Percentiles rank a stretch among this genome's conserved stretches.
Evolutionary conservation across 2,888 invertebrate species (phyloP).

Genomic region (Yponomeuta plumbellus): DNA sequence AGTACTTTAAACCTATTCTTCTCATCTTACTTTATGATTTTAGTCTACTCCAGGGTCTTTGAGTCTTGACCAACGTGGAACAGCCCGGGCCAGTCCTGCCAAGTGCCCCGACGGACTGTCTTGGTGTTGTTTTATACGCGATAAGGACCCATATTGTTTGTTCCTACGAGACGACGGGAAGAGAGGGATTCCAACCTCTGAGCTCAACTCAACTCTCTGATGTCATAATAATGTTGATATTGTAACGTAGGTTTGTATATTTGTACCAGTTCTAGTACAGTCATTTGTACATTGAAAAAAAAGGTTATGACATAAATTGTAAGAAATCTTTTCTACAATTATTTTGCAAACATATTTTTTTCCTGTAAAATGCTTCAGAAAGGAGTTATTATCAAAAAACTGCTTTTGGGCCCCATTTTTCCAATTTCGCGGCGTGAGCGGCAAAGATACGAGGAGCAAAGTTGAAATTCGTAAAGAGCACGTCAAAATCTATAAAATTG

Average conservation of each 20-base stretch:
- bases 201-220: neutral
- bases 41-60: neutral
- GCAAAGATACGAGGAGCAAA: too few species aligned
- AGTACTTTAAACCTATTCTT: neutral
- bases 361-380: too few species aligned
- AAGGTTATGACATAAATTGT: too few species aligned
- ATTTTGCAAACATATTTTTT: too few species aligned
- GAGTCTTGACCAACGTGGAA: neutral
- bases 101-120: slow-evolving; percentile 20
- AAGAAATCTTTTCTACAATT: too few species aligned
- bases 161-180: slow-evolving; percentile 41
- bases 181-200: slow-evolving; percentile 16
- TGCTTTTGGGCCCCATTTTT: too few species aligned
- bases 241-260: neutral
- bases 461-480: too few species aligned
- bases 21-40: neutral
- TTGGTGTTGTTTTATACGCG: slow-evolving; percentile 51
- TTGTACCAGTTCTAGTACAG: neutral
- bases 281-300: too few species aligned
- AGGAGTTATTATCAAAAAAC: too few species aligned
- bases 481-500: too few species aligned
- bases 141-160: slow-evolving; percentile 37
- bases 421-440: too few species aligned
- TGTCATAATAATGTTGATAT: neutral
- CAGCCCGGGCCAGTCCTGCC: slow-evolving; percentile 1